Evolutionary conservation across 2,113 vertebrate genomes (phyloP).

Genomic region (Etia nguti): DNA sequence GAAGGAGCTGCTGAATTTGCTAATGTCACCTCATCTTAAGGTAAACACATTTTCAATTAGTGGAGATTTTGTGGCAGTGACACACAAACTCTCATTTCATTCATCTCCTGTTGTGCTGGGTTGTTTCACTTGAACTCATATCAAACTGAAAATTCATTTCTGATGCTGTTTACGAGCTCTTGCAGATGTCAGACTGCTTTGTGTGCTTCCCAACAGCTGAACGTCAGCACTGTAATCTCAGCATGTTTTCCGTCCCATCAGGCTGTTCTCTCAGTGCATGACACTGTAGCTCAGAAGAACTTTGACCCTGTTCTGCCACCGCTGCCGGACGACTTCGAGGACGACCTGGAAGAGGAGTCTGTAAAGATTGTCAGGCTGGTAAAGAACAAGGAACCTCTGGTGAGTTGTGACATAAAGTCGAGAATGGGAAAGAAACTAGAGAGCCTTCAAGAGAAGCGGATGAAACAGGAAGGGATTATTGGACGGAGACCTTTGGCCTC

Average conservation of each 20-base stretch:
- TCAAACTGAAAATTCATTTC: neutral
- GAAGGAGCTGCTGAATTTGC: conserved; percentile 85
- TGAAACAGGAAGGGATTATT: neutral
- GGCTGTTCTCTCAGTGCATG: conserved; percentile 91
- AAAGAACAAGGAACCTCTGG: conserved; percentile 96
- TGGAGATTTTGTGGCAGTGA: neutral
- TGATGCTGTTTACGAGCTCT: neutral
- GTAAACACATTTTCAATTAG: conserved; percentile 55
- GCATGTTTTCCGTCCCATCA: conserved; percentile 39
- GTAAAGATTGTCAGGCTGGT: conserved; percentile 96
- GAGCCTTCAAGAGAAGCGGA: neutral
- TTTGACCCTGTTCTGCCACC: conserved; percentile 94
- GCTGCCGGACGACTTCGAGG: conserved; percentile 85
- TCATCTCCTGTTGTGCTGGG: fast-evolving
- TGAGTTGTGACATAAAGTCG: conserved; percentile 37
- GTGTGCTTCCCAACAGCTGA: neutral
- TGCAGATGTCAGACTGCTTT: neutral
- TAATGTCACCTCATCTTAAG: conserved; percentile 90
- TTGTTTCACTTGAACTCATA: neutral
- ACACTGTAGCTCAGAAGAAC: conserved; percentile 95
- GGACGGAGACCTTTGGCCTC: neutral
- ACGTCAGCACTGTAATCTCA: neutral
- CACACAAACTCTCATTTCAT: neutral
- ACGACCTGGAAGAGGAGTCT: conserved; percentile 92
- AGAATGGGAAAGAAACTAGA: neutral